phyloP scores from a whole-genome alignment of 1,140 invertebrate species.

The Stegodyphus dumicola region DNA sequence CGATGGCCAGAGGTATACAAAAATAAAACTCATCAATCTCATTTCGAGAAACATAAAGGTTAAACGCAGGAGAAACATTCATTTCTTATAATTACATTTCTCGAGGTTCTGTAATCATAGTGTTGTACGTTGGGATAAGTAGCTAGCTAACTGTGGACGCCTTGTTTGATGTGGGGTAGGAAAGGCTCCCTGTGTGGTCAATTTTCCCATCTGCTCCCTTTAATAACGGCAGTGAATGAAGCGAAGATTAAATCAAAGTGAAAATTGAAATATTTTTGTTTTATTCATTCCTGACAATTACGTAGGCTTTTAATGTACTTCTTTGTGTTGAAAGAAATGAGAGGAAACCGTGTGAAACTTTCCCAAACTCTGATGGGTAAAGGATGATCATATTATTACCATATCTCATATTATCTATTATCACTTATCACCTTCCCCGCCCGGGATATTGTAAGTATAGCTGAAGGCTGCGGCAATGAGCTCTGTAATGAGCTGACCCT shows the following conservation, averaged over 20 bases:
- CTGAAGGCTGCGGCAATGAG: no score
- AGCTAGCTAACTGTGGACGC: no score
- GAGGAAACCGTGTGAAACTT: no score
- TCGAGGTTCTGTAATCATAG: background rate
- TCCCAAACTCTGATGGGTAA: no score
- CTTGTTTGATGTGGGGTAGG: background rate
- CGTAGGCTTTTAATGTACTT: no score
- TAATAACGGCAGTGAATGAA: background rate
- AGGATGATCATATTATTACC: no score
- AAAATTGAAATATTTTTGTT: constrained; percentile 1
- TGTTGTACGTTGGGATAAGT: background rate
- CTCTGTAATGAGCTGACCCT: no score
- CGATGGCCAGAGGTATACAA: background rate
- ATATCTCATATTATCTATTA: no score
- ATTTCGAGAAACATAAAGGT: background rate
- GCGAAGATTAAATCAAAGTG: background rate
- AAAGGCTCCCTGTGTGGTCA: background rate
- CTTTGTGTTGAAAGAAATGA: no score
- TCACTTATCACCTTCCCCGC: no score
- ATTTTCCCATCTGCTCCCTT: background rate
- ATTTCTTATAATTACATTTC: background rate
- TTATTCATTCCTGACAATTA: background rate
- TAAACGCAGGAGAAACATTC: background rate
- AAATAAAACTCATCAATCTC: background rate
- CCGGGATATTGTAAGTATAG: no score